Conservation (phyloP, 2,888 invertebrate genomes). For the Anoplius nigerrimus region DNA sequence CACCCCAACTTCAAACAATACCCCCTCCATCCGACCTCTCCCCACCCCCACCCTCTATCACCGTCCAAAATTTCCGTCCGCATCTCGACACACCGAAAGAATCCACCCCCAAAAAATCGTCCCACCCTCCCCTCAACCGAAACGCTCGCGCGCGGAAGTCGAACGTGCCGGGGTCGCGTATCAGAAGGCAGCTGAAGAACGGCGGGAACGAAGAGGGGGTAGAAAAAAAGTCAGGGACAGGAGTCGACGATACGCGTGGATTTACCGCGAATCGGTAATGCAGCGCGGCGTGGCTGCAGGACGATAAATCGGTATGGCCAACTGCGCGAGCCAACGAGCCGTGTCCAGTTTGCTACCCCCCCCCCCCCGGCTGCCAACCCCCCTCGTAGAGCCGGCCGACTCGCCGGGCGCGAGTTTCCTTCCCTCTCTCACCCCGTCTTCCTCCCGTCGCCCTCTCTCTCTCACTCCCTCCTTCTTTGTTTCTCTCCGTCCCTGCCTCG, state of each 20-base stretch:
- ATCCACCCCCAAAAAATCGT: too few species aligned
- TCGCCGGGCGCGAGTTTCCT: slow-evolving; percentile 8
- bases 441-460: not conserved
- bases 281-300: slow-evolving; percentile 47
- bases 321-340: slow-evolving; percentile 68
- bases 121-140: too few species aligned
- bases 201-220: too few species aligned
- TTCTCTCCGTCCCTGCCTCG: not conserved
- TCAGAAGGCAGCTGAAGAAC: too few species aligned
- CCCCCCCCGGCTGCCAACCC: slow-evolving; percentile 55
- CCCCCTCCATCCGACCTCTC: too few species aligned
- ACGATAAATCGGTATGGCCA: slow-evolving; percentile 69
- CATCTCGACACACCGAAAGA: too few species aligned
- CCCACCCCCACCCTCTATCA: too few species aligned
- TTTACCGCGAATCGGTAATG: slow-evolving; percentile 60
- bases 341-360: slow-evolving; percentile 59
- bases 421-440: not conserved
- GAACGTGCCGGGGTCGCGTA: too few species aligned
- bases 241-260: slow-evolving; percentile 46
- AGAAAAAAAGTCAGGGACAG: not conserved
- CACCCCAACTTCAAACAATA: too few species aligned
- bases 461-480: not conserved
- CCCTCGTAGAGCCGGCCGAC: slow-evolving; percentile 33
- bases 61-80: too few species aligned
- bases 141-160: too few species aligned